Base-by-base conservation (phyloP, 2,113 vertebrate genomes). In the Oryzias woworae region DNA sequence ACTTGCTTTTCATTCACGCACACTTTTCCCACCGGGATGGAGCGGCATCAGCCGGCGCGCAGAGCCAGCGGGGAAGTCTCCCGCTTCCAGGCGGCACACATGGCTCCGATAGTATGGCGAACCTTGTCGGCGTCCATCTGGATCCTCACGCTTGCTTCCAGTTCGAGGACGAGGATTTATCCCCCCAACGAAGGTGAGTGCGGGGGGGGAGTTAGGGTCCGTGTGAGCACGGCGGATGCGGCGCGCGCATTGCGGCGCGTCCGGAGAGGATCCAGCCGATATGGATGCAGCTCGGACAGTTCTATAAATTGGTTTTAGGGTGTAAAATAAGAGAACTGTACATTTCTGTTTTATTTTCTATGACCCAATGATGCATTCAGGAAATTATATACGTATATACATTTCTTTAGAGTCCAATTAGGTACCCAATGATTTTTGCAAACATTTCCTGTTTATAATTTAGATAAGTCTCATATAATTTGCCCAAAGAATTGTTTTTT, bases 11-110 rank as follows among this genome's bases (percentile, higher is more conserved):
- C 81, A 88, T 78, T 88, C 78, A 78, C 85, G 67, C 88, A 79
- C 83, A 82, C 80, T 94, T 93, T 94, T 94, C 95, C 95, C 94
- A 92, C 91, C 90, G 95, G 95, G 94, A 96, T 92, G 92, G 92
- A 88, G 87, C 82, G 66, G 90, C 90, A 87, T 76, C 72, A 79
- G 90, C 90, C 88, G 82, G 81, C 66, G 82, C 77, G 89, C 89
- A 79, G 78, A 90, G 88, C 88, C 86, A 77, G 64, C 80, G 60
- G 81, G 83, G 69, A 49, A 66, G 81, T 73, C 85, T 53, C 78
- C 66, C 69, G 69, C 69, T 58, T 82, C 59, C 64, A 64, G 66
- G 20, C 73, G 59, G 77, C 83, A 81, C 86, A 88, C 88, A 96
- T 95, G 95, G 94, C 94, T 85, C 84, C 91, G 64, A 84, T 66